phyloP scores from a whole-genome alignment of 2,888 invertebrate species.

The Muschampia plurimacula region DNA sequence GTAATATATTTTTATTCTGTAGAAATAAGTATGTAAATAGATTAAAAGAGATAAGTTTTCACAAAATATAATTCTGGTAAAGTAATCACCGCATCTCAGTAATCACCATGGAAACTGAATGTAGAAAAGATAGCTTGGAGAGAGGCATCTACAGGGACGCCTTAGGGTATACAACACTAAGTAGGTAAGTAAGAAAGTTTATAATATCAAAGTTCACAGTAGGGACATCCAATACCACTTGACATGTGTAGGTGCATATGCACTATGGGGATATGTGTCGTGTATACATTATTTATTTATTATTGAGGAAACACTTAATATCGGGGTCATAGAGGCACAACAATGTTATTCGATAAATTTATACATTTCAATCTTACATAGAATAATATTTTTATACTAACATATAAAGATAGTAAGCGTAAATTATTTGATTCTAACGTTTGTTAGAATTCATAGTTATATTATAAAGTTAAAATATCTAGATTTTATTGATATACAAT shows the following conservation, averaged over 20 bases:
- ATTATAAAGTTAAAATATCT: conserved; percentile 38
- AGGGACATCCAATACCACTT: conserved; percentile 69
- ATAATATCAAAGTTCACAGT: conserved; percentile 59
- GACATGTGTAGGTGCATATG: conserved; percentile 26
- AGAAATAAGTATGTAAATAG: not conserved
- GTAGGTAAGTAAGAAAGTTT: conserved; percentile 56
- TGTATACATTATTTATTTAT: conserved; percentile 35
- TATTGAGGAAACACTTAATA: conserved; percentile 47
- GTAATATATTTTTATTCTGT: not conserved
- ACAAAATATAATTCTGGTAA: conserved; percentile 21
- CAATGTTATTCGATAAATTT: conserved; percentile 66
- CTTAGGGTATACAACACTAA: conserved; percentile 54
- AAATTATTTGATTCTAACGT: conserved; percentile 71
- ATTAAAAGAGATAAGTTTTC: conserved; percentile 15
- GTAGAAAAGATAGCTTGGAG: conserved; percentile 51
- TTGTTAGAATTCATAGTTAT: conserved; percentile 54
- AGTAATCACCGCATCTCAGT: conserved; percentile 43
- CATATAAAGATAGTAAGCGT: conserved; percentile 84
- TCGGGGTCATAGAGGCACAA: conserved; percentile 76
- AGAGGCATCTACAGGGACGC: conserved; percentile 20
- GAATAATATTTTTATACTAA: conserved; percentile 72
- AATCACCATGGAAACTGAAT: conserved; percentile 62
- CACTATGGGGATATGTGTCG: conserved; percentile 42
- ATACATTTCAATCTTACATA: conserved; percentile 71
- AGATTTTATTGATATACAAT: conserved; percentile 45